Conservation (phyloP, 2,797 vertebrate genomes). For the Euthynnus affinis region DNA sequence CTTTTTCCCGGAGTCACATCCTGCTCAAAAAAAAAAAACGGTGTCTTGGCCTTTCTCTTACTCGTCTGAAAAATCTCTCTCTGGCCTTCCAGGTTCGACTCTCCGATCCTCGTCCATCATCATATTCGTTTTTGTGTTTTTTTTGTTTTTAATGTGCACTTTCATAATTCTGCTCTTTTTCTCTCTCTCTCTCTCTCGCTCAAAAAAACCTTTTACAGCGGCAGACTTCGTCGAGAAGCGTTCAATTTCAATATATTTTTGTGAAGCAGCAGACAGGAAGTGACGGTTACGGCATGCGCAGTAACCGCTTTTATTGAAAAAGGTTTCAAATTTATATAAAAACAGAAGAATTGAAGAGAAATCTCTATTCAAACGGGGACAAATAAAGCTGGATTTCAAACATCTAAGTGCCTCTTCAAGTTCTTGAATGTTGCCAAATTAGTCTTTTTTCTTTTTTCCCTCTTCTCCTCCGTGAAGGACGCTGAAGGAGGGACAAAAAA, state of each 20-base stretch:
- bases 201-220: too few species aligned
- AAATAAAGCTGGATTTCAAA: not conserved
- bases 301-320: not conserved
- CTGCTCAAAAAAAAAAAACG: not conserved
- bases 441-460: not conserved
- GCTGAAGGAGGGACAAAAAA: slow-evolving; percentile 20
- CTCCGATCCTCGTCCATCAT: not conserved
- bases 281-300: too few species aligned
- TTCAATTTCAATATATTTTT: too few species aligned
- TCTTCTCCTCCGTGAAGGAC: slow-evolving; percentile 29
- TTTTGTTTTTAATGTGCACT: too few species aligned
- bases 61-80: slow-evolving; percentile 4
- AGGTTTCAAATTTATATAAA: too few species aligned
- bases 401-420: not conserved
- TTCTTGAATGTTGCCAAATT: slow-evolving; percentile 14
- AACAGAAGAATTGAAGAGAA: not conserved
- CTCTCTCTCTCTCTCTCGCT: too few species aligned
- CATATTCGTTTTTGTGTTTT: too few species aligned
- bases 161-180: too few species aligned
- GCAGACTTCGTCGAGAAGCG: too few species aligned
- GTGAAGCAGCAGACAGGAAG: too few species aligned
- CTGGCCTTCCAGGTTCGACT: slow-evolving; percentile 18
- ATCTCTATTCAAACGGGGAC: not conserved
- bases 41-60: slow-evolving; percentile 4
- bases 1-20: slow-evolving; percentile 36